Evolutionary conservation across 2,797 vertebrate species (phyloP).

Genomic region (Schizopygopsis pylzovi): DNA sequence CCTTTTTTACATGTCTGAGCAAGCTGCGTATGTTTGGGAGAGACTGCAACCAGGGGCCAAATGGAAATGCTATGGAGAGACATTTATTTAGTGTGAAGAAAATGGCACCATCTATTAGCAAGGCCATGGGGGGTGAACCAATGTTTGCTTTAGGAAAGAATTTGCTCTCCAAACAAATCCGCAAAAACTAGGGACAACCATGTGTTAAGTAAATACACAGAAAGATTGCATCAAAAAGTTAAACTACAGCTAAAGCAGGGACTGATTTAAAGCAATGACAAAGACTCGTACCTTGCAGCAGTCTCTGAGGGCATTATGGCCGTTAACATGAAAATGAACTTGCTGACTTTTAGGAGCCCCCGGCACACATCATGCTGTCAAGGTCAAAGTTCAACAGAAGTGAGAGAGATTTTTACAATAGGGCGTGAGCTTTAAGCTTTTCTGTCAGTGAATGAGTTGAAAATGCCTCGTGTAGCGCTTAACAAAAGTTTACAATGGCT

Average conservation of each 20-base stretch:
- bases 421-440: constrained; percentile 19
- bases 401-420: constrained; percentile 40
- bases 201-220: constrained; percentile 64
- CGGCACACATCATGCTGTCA: constrained; percentile 12
- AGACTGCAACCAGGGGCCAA: constrained; percentile 39
- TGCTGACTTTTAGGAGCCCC: constrained; percentile 42
- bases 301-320: constrained; percentile 31
- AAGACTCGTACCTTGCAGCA: constrained; percentile 27
- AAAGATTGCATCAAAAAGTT: constrained; percentile 53
- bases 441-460: constrained; percentile 12
- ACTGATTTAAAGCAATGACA: constrained; percentile 68
- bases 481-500: background rate
- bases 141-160: constrained; percentile 72
- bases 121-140: constrained; percentile 45
- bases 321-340: constrained; percentile 50
- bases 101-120: constrained; percentile 64
- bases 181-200: constrained; percentile 58
- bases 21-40: constrained; percentile 49
- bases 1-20: constrained; percentile 56
- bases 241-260: constrained; percentile 50
- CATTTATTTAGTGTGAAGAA: constrained; percentile 62
- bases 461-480: background rate
- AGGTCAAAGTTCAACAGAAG: constrained; percentile 58
- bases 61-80: constrained; percentile 53
- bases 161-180: constrained; percentile 71